Base-by-base conservation (phyloP, 1,140 invertebrate genomes). In the Chymomyza costata region DNA sequence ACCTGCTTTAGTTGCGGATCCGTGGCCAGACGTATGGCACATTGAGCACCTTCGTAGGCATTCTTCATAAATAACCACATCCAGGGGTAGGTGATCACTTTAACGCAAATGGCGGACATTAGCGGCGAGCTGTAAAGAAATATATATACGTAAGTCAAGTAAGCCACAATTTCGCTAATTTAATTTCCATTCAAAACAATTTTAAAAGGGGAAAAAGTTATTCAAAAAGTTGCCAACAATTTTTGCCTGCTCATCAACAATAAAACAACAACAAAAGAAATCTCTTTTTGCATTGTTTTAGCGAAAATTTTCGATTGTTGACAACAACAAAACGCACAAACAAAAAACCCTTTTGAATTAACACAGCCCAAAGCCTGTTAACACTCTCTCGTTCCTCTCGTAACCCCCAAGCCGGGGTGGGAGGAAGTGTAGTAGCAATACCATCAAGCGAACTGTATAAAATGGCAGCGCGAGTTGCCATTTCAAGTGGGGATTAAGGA, bases 21-120 rank as follows among this genome's bases (percentile, higher is more conserved):
- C 6, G 92, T 86, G 6, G 90, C 90, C 40, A 89, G 86, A 68
- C 89, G 91, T 31, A 93, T 68, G 34, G 89, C 87, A 17, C 90
- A 90, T 78, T 93, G 91, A 37, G 91, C 89, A 10, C 92, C 93
- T 84, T 91, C 88, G 35, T 78, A 67, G 2, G 91, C 88, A 50
- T 88, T 91, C 84, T 92, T 92, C 38, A 92, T 83, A 67, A 93
- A 90, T 8, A 91, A 74, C 88, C 90, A 92, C 57, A 91, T 84
- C 68, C 92, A 86, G 0, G 91, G 91, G 70, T 86, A 88, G 37
- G 91, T 86, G 37, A 92, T 86, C 30, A 90, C 64, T 70, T 86
- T 86, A 6, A 88, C 85, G 56, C 86, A 80, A 60, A 86, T 78
- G 40, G 86, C 84, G 32, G 74, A 85, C 80, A 86, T 87, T 37